These are phyloP conservation scores for Netelia virgata DNA, from an alignment of 2,888 invertebrate genomes.

Conservation along the genomic window DNA sequence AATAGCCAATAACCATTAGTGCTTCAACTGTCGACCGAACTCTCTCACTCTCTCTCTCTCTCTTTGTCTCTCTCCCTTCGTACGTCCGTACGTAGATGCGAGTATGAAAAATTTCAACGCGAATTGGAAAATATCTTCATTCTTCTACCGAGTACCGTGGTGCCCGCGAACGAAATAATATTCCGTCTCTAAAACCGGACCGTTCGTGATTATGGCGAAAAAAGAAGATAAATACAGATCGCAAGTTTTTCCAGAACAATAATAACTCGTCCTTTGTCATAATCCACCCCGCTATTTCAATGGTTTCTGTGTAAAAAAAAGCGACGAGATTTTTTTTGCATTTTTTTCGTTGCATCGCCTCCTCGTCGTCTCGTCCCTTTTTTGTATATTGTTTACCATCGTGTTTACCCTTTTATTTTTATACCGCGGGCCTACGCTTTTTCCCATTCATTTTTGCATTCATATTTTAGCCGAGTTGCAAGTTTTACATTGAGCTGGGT, in stretches of 20 bases:
- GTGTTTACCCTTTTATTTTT: constrained; percentile 7
- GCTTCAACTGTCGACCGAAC: not conserved
- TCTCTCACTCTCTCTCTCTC: not conserved
- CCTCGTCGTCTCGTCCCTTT: not conserved
- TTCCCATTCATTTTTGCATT: constrained; percentile 62
- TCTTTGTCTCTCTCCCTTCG: not conserved
- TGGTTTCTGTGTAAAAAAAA: constrained; percentile 37
- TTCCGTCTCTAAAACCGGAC: not conserved
- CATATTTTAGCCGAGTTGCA: constrained; percentile 56
- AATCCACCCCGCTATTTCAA: constrained; percentile 22
- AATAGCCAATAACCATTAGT: constrained; percentile 68
- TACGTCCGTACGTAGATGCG: not conserved
- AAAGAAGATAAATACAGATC: not conserved
- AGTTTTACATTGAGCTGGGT: constrained; percentile 56
- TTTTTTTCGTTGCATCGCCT: constrained; percentile 6
- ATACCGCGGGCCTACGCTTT: constrained; percentile 32
- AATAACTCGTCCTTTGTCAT: not conserved
- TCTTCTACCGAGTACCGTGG: constrained; percentile 5
- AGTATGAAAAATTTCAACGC: constrained; percentile 35
- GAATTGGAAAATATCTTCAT: not conserved
- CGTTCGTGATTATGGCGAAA: constrained; percentile 8
- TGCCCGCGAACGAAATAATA: constrained; percentile 36
- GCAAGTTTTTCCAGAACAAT: constrained; percentile 5
- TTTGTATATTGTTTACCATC: not conserved
- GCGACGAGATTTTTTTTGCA: constrained; percentile 16